Percentiles rank a stretch among this genome's conserved stretches.
These are phyloP conservation scores for Heliconius hortense DNA, from an alignment of 2,888 invertebrate genomes.

Conservation along the genomic window DNA sequence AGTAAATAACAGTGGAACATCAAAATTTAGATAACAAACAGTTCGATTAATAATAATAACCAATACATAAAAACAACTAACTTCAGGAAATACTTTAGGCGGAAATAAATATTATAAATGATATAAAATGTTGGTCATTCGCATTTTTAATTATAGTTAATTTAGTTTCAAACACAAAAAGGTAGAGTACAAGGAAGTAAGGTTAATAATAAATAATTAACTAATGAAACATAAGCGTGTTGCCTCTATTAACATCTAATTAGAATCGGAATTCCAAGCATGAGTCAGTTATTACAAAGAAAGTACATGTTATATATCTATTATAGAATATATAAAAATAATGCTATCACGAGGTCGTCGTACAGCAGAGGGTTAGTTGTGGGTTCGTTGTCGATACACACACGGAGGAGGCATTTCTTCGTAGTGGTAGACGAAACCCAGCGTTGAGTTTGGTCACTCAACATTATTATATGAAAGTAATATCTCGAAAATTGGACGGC, in stretches of 20 bases:
- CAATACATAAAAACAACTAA: not conserved
- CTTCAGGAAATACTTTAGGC: not conserved
- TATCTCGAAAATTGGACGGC: no score
- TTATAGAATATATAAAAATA: not conserved
- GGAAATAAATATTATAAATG: not conserved
- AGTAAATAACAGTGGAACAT: not conserved
- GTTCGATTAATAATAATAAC: conserved; percentile 1
- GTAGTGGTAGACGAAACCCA: not conserved
- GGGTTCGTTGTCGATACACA: not conserved
- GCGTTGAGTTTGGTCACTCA: not conserved
- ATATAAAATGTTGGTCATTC: no score
- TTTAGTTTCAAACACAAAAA: not conserved
- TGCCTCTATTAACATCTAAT: conserved; percentile 24
- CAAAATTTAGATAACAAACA: not conserved
- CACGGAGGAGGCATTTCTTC: not conserved
- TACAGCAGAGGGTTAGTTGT: not conserved
- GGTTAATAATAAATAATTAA: conserved; percentile 20
- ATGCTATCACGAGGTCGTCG: not conserved
- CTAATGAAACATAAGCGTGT: conserved; percentile 24
- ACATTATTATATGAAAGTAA: no score
- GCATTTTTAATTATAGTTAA: no score
- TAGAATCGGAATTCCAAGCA: conserved; percentile 17
- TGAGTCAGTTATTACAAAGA: conserved; percentile 12
- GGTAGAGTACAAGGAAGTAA: conserved; percentile 3
- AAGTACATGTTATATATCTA: not conserved